Base-by-base conservation (phyloP, 92 coral and sea anemone species). In the Epizoanthus ramosus region DNA sequence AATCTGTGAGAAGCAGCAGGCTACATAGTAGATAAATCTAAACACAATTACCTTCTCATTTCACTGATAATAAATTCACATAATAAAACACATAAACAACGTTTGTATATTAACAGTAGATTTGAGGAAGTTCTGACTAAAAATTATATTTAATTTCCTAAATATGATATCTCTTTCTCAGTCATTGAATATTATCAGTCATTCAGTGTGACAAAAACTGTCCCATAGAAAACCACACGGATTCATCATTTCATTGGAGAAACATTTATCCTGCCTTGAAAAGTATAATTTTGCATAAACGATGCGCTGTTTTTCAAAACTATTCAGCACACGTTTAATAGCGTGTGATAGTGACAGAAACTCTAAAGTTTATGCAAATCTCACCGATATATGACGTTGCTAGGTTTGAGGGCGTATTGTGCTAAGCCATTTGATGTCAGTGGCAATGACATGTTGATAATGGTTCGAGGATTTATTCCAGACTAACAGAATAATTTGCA, bases 351-450 rank as follows among this genome's bases (percentile, higher is more conserved):
- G 6, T 37, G 15, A 14, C 17, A 37, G 39, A 24, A 33, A 63
- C 39, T 63, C 33, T 6, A 18, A 58, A 59, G n/a, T 63, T n/a
- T 77, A 77, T 77, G 71, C 71, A 77, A 77, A 77, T 77, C 15
- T 22, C 7, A 31, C 4, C 16, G 17, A 77, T 25, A 41, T 37
- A 56, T 25, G 57, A 63, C 71, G 65, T 77, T 37, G 63, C 58
- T 2, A 57, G 41, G 57, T 61, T 68, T 23, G 81, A 58, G 61
- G 81, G n/a, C 22, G 53, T 75, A 75, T 75, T 75, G 69, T 75
- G 59, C 69, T 0, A 0, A 25, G 41, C 25, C 21, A 8, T 75
- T 35, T 75, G 60, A 25, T 73, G 39, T 52, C 22, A 73, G 56
- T 75, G 56, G 59, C 80, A 57, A n/a, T 8, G 39, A 64, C 69